Evolutionary conservation across 2,888 invertebrate species (phyloP).

Genomic region (Tortricodes alternella): DNA sequence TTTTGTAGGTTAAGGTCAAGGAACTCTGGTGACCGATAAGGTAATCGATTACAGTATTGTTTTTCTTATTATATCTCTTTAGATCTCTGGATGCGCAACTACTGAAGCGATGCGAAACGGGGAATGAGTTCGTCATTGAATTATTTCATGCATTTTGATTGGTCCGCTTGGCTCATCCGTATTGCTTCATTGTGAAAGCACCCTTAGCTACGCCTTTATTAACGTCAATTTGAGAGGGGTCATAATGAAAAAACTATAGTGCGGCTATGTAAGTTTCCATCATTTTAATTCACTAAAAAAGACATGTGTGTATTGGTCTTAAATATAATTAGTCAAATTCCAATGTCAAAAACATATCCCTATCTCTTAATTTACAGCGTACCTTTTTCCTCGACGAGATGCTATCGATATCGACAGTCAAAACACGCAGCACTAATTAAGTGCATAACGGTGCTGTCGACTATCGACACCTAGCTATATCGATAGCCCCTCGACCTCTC

Average conservation of each 20-base stretch:
- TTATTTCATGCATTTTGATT: too few relatives aligned
- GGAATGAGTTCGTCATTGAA: too few relatives aligned
- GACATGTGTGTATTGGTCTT: too few relatives aligned
- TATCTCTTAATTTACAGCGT: constrained; percentile 22
- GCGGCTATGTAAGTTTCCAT: neutral
- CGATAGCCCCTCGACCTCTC: constrained; percentile 44
- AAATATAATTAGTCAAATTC: neutral
- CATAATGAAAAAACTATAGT: neutral
- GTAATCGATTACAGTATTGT: neutral
- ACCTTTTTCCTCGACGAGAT: constrained; percentile 8
- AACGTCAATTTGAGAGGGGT: neutral
- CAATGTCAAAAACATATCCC: neutral
- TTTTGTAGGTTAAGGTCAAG: constrained; percentile 27
- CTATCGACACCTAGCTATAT: constrained; percentile 51
- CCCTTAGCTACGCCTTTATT: neutral
- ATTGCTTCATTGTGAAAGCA: too few relatives aligned
- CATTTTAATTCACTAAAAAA: too few relatives aligned
- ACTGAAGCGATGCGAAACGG: too few relatives aligned
- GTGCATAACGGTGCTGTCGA: constrained; percentile 34
- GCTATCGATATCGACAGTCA: constrained; percentile 32
- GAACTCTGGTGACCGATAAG: constrained; percentile 22
- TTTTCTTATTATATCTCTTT: neutral
- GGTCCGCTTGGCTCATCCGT: too few relatives aligned
- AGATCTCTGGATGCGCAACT: too few relatives aligned
- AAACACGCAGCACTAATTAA: constrained; percentile 35